Conservation (phyloP, 2,797 vertebrate species). For the Hydrocynus forskahlii region DNA sequence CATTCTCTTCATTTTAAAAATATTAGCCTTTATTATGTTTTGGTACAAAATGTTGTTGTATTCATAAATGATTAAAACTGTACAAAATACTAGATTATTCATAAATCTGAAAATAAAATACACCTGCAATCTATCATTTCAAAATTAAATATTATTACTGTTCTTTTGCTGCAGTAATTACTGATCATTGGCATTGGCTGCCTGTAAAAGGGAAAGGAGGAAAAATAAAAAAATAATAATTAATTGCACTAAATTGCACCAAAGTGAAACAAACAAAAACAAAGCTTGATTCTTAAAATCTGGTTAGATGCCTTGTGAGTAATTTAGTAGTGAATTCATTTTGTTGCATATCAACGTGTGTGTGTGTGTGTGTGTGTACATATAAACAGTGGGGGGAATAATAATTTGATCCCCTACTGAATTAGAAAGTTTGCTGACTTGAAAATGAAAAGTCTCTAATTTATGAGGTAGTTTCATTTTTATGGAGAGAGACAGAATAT, state of each 20-base stretch:
- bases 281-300: not conserved
- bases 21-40: conserved; percentile 25
- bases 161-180: not conserved
- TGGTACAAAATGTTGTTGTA: conserved; percentile 37
- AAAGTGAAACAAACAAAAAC: too few species aligned
- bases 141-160: not conserved
- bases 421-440: too few species aligned
- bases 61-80: not conserved
- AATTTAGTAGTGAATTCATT: too few species aligned
- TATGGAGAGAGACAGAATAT: too few species aligned
- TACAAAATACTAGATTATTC: not conserved
- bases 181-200: not conserved
- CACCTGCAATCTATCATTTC: not conserved
- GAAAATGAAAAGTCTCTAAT: too few species aligned
- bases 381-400: too few species aligned
- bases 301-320: not conserved
- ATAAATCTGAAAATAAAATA: not conserved
- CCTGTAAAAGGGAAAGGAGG: conserved; percentile 34
- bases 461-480: too few species aligned
- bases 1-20: not conserved
- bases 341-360: too few species aligned
- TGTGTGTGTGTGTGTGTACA: too few species aligned
- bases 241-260: too few species aligned
- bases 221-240: not conserved
- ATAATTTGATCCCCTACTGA: too few species aligned